These are phyloP conservation scores for Galagoides demidoff DNA, from an alignment of 2,797 vertebrate species.

Conservation along the genomic window DNA sequence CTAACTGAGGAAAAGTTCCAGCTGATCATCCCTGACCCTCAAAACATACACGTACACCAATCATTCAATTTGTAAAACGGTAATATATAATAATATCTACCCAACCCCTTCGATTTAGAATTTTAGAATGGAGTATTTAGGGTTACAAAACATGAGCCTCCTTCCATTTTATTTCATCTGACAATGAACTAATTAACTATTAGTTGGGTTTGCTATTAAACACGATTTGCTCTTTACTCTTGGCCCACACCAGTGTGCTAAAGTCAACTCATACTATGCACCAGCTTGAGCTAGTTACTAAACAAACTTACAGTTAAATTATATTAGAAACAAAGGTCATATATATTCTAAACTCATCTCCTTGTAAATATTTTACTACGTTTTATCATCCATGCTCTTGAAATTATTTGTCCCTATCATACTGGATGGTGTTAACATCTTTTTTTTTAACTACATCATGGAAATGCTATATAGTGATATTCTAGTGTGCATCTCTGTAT, in stretches of 20 bases:
- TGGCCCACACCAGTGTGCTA: background rate
- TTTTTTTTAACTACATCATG: background rate
- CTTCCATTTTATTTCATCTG: background rate
- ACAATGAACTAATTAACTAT: background rate
- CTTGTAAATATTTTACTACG: background rate
- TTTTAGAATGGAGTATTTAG: background rate
- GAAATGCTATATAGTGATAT: background rate
- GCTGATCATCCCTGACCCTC: background rate
- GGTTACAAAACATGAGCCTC: background rate
- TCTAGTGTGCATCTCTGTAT: background rate
- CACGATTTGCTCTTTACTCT: background rate
- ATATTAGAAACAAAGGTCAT: background rate
- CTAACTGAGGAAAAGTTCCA: background rate
- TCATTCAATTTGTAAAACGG: conserved; percentile 27
- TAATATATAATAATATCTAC: background rate
- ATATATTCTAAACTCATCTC: background rate
- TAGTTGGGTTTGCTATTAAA: background rate
- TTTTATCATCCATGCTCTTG: background rate
- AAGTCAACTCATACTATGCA: too few relatives aligned
- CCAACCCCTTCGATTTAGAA: background rate
- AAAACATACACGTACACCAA: background rate
- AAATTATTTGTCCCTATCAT: background rate
- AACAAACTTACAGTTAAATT: background rate
- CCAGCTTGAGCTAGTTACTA: background rate
- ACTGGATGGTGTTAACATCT: background rate